Evolutionary conservation across 2,113 vertebrate species (phyloP), one percentile per base, ranked within the genome.

Genomic region (Casuarius casuarius): DNA sequence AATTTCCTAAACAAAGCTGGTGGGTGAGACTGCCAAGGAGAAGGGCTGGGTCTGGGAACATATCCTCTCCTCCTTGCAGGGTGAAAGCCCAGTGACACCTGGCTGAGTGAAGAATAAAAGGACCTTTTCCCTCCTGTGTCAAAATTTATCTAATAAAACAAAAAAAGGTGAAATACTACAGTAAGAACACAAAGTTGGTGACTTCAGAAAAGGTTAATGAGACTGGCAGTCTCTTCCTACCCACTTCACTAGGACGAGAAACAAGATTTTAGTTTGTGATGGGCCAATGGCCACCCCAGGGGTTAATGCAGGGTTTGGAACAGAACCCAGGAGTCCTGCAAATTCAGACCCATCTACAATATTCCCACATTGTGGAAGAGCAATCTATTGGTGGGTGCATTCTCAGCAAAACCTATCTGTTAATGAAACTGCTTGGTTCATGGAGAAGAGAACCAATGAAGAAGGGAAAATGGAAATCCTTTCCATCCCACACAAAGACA

Each of bases 231-330:
- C n/a, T 89, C 48, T 62, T 68, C 66, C 12, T 78, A 16, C 20
- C 31, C 48, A 61, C 19, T 90, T 92, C 56, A 91, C 46, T 38
- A 59, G 86, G 65, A 72, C 65, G 83, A 92, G 83, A 88, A 52
- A 33, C 23, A n/a, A 83, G 38, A 84, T 95, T 93, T 93, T 68
- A 84, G 38, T 62, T 68, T 48, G 40, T 82, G 80, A 9, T 23
- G 48, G 35, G 49, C 58, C 70, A 95, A 54, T 9, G 73, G 89
- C 92, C 71, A 87, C 4, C 58, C 75, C 5, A 14, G 66, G 58
- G 87, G 48, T 84, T 95, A 93, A 87, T 89, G 84, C 26, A 93
- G 86, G 89, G 75, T 95, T 92, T 89, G 77, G 75, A 82, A 87
- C 9, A 86, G 79, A 78, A 96, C 29, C 61, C 73, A 93, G 33